Base-by-base conservation (phyloP, 2,888 invertebrate species). In the Eubasilissa splendida region DNA sequence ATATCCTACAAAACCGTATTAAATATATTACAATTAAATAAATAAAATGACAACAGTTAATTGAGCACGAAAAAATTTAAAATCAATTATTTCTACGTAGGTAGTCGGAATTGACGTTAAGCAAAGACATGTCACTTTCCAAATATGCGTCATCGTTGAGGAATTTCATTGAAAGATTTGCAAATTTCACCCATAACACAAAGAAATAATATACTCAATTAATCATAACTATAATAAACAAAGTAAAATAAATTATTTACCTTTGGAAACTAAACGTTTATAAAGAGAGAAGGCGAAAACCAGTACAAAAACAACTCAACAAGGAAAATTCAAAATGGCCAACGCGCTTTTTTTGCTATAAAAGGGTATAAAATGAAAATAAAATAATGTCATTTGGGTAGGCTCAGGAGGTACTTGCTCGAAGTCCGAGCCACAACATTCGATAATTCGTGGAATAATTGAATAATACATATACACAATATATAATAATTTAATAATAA, bases 41-140 rank as follows among this genome's bases (percentile, higher is more conserved):
- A 63, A 8, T 12, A 8, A 63, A 53, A 63, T 22, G 11, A 76
- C 22, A 63, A 22, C 22, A 22, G 8, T 11, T 11, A 76, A 50
- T 31, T n/a, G 31, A 9, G 58, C 12, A 31, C 58, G 14, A 73
- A 56, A 74, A 50, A 66, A 66, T 66, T n/a, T 50, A 42, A 75
- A 60, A 58, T 75, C 60, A 60, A 75, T 52, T 22, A 75, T 31
- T 58, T 63, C 14, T 60, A 77, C 31, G 65, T 52, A 58, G 58
- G 66, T 65, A 76, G 58, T 75, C 33, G 42, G 71, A 76, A 75
- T 80, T 78, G 77, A 81, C 81, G 75, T 63, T 63, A 50, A 59
- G 54, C 58, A 81, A 54, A 80, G 80, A 80, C 74, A 77, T 81
- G 81, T 81, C 78, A 81, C 81, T 81, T 81, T 81, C 81, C 59